Evolutionary conservation across 1,140 invertebrate genomes (phyloP), one percentile per base, ranked within the genome.

Genomic region (Drosophila quadrilineata): DNA sequence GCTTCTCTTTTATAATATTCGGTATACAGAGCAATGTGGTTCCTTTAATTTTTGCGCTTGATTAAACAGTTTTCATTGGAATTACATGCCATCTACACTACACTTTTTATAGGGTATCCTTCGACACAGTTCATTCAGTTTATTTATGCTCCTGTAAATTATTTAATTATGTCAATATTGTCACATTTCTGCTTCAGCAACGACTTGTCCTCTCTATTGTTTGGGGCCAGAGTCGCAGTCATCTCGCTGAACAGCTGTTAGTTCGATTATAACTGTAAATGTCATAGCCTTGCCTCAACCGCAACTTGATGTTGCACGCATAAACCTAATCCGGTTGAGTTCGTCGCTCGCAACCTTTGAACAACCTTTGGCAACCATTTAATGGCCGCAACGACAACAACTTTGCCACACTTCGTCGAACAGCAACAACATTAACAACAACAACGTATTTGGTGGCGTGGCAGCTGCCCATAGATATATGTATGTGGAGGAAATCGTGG

Each of bases 341-440:
- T 66, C 33, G 28, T 26, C 16, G 68, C 33, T n/a, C n/a, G 48
- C 46, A 52, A 62, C 43, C 52, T 65, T 71, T 16, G 43, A 53
- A 48, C 36, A 66, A 57, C 63, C 58, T 75, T 50, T 41, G 57
- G 41, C 33, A 70, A 22, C 59, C 63, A 65, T 62, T 62, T 73
- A 84, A 84, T 65, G 46, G 64, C 62, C 63, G 14, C 68, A 73
- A 56, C 52, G 63, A 58, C 48, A 59, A 56, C 69, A 50, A 76
- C 69, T 76, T 66, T 70, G 52, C 38, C 54, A 43, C 63, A 63
- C 72, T 76, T 72, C 49, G 75, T 19, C 57, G 60, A 17, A 21
- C 50, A 59, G 16, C 9, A 40, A 2, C 14, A 43, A n/a, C 10
- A 36, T 21, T 21, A 58, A 35, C 48, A 45, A 33, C 24, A 59